These are phyloP conservation scores for Ptilorrhoa leucosticta DNA, from an alignment of 2,113 vertebrate genomes.

Conservation along the genomic window DNA sequence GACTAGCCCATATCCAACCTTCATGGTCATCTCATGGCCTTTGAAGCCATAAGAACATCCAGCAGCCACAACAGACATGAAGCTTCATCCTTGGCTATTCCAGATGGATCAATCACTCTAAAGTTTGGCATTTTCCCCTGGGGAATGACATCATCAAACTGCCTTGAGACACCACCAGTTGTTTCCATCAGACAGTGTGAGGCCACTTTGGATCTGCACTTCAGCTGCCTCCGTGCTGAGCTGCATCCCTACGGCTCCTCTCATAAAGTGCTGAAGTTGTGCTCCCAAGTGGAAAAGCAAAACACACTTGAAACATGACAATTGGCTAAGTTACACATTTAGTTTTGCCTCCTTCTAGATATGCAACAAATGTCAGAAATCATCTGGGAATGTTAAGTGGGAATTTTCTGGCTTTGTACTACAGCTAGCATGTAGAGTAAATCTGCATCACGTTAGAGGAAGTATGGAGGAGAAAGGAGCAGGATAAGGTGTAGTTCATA, in stretches of 20 bases:
- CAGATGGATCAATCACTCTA: not conserved
- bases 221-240: not conserved
- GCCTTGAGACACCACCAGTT: not conserved
- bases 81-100: not conserved
- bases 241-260: fast-evolving
- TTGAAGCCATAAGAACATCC: not conserved
- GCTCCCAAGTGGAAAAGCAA: not conserved
- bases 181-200: not conserved
- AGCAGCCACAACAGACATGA: not conserved
- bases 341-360: not conserved
- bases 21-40: fast-evolving
- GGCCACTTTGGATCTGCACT: not conserved
- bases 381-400: not conserved
- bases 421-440: not conserved
- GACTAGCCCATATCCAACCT: not conserved
- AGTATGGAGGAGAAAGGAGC: not conserved
- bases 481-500: not conserved
- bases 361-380: not conserved
- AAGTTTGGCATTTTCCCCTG: not conserved
- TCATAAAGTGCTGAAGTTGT: not conserved
- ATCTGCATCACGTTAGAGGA: not conserved
- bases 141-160: not conserved
- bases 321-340: not conserved
- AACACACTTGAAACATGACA: not conserved
- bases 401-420: not conserved